Conservation (phyloP, 2,113 vertebrate species). For the Pseudorectes ferrugineus region DNA sequence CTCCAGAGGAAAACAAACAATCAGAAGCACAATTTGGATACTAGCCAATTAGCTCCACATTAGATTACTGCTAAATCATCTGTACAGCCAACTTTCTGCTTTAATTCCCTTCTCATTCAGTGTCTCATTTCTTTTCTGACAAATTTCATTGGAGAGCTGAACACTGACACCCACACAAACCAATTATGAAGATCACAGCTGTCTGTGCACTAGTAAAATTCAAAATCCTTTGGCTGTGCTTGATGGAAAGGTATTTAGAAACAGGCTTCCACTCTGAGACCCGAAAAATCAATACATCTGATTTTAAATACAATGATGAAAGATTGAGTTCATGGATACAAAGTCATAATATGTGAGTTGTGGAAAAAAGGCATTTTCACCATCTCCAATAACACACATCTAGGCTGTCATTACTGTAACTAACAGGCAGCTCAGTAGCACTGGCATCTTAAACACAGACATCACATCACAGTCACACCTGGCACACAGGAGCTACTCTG, state of each 20-base stretch:
- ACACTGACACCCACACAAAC: conserved; percentile 12
- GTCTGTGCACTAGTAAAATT: neutral
- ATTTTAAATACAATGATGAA: neutral
- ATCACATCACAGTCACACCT: neutral
- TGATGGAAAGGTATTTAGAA: neutral
- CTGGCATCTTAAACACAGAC: neutral
- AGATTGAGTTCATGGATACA: neutral
- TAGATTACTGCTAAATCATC: conserved; percentile 47
- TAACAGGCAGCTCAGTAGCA: neutral
- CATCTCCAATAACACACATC: neutral
- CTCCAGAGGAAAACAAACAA: conserved; percentile 23
- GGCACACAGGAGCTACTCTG: neutral
- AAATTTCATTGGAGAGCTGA: conserved; percentile 12
- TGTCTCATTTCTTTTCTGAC: neutral
- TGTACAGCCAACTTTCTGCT: conserved; percentile 14
- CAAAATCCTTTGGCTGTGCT: neutral
- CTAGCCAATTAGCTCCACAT: conserved; percentile 31
- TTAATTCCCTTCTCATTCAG: conserved; percentile 36
- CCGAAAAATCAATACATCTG: neutral
- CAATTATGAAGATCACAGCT: neutral
- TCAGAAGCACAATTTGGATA: conserved; percentile 25
- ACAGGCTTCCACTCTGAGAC: neutral
- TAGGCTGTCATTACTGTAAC: neutral
- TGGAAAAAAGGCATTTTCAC: neutral
- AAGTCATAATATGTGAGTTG: neutral